Evolutionary conservation across 2,888 invertebrate genomes (phyloP), one percentile per base, ranked within the genome.

Genomic region (Trichopoda pennipes): DNA sequence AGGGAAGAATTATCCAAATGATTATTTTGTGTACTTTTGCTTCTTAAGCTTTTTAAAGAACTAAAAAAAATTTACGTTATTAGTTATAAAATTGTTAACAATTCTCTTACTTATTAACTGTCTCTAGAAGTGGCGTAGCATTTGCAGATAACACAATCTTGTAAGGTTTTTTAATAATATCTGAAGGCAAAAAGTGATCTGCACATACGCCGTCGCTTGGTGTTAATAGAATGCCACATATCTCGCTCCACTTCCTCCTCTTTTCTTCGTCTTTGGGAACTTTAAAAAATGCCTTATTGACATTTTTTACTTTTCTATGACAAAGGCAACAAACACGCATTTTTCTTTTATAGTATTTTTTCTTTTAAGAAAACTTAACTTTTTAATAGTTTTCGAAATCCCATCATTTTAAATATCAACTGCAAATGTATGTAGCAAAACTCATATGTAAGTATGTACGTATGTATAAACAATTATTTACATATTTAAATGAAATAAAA

Each of bases 291-390:
- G 17, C 3, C 3, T 35, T 61, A 9, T 38, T 38, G 38, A 7
- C 19, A 17, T 16, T 7, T 51, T 66, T 55, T 4, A 28, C 12
- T 55, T 61, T 79, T 49, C 73, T 79, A 14, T 53, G 23, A 38
- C 79, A 79, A 35, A 79, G 32, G 16, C 66, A 47, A 73, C 79
- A 79, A 3, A 16, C 49, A 8, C 8, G 17, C 79, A 79, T 79
- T 49, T 58, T 60, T 42, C 7, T 12, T 8, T 60, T 8, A 6
- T 16, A n/a, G 9, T 55, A 3, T n/a, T 55, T 55, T 55, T 44
- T 10, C 38, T 42, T 42, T 53, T 38, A 38, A n/a, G 38, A 56
- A 35, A 10, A 9, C 12, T 9, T 28, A 28, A 28, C 4, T 28
- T 28, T 28, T 28, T 28, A 1, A 28, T 28, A 28, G 7, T 28